These are phyloP conservation scores for Pseudorasbora parva DNA, from an alignment of 2,113 vertebrate species.

Conservation along the genomic window DNA sequence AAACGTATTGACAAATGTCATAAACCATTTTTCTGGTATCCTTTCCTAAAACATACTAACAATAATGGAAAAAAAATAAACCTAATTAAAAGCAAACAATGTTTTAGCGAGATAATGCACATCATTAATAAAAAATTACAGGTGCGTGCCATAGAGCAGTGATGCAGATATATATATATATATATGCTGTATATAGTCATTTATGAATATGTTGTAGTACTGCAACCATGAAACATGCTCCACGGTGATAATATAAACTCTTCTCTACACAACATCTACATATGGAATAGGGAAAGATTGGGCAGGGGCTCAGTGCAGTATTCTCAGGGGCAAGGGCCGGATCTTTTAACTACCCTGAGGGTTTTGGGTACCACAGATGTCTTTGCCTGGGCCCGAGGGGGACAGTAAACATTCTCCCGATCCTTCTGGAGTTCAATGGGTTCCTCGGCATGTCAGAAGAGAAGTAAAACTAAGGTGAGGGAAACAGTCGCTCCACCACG, in stretches of 20 bases:
- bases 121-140: conserved; percentile 32
- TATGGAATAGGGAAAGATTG: conserved; percentile 42
- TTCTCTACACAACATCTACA: conserved; percentile 72
- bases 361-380: conserved; percentile 42
- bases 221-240: conserved; percentile 77
- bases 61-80: conserved; percentile 1
- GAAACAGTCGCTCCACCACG: conserved; percentile 62
- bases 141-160: conserved; percentile 4
- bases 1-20: conserved; percentile 42
- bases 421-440: conserved; percentile 44
- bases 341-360: conserved; percentile 44
- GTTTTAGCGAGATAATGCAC: background rate
- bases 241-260: conserved; percentile 53
- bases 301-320: conserved; percentile 45
- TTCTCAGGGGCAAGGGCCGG: conserved; percentile 28
- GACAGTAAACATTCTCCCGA: conserved; percentile 41
- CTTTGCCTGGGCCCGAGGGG: conserved; percentile 31
- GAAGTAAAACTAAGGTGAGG: conserved; percentile 68
- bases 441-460: conserved; percentile 60
- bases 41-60: conserved; percentile 24
- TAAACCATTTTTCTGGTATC: conserved; percentile 18
- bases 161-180: conserved; percentile 31
- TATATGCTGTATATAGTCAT: conserved; percentile 33
- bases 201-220: conserved; percentile 66
- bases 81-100: background rate